Conservation (phyloP, 2,113 vertebrate genomes). For the Trochalopteron elliotii region DNA sequence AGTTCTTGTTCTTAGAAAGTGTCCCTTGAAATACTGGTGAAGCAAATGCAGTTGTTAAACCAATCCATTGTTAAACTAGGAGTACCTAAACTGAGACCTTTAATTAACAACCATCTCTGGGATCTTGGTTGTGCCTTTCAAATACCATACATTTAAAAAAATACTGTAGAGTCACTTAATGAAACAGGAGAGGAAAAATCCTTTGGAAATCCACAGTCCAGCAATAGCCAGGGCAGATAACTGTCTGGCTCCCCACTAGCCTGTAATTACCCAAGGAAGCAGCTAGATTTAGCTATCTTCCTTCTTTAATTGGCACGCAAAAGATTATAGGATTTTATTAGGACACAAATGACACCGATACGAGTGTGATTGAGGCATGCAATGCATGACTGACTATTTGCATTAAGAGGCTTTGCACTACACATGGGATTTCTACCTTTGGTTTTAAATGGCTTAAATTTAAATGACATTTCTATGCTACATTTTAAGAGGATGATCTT, state of each 20-base stretch:
- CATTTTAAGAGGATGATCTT: neutral
- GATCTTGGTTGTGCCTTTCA: neutral
- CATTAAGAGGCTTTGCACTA: conserved; percentile 16
- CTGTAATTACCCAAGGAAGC: conserved; percentile 29
- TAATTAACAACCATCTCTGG: neutral
- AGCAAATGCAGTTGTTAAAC: neutral
- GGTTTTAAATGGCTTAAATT: conserved; percentile 39
- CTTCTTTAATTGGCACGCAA: conserved; percentile 45
- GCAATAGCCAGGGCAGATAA: neutral
- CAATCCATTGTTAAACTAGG: neutral
- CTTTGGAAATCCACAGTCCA: neutral
- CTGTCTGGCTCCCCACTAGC: neutral
- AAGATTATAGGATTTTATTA: conserved; percentile 70
- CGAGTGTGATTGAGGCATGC: conserved; percentile 12
- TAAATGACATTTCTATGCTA: neutral
- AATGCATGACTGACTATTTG: neutral
- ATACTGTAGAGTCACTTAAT: neutral
- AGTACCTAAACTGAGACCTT: neutral
- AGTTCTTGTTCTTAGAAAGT: neutral
- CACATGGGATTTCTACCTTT: conserved; percentile 12
- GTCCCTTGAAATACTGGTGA: conserved; percentile 1
- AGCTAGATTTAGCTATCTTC: conserved; percentile 13
- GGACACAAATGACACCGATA: conserved; percentile 35
- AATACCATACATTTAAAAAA: neutral
- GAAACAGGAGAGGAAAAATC: neutral